Conservation (phyloP, 2,797 vertebrate species). For the Nannoperca australis region DNA sequence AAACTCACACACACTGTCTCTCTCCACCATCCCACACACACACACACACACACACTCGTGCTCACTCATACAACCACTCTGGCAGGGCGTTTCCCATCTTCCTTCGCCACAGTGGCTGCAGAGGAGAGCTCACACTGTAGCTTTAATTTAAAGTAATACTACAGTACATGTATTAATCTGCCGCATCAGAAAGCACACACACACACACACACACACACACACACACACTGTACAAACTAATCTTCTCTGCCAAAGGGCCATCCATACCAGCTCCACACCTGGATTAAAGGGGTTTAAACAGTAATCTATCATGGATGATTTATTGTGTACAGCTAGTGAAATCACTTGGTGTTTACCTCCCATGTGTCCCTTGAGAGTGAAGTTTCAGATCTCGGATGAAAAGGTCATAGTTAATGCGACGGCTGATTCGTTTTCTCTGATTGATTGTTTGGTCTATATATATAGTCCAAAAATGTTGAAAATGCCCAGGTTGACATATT, state of each 20-base stretch:
- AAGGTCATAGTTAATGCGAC: too few relatives aligned
- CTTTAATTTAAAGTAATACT: slow-evolving; percentile 53
- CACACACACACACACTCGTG: slow-evolving; percentile 20
- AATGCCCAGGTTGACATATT: not conserved
- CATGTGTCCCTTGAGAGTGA: too few relatives aligned
- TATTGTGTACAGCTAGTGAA: slow-evolving; percentile 33
- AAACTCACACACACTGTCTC: slow-evolving; percentile 21
- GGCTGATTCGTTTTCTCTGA: too few relatives aligned
- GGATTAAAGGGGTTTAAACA: slow-evolving; percentile 67
- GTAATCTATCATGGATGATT: slow-evolving; percentile 67
- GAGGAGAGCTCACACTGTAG: slow-evolving; percentile 24
- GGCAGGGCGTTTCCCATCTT: slow-evolving; percentile 62
- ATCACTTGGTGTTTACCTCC: slow-evolving; percentile 7
- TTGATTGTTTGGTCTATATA: too few relatives aligned
- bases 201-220: too few relatives aligned
- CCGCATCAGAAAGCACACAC: slow-evolving; percentile 35
- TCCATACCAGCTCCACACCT: slow-evolving; percentile 58
- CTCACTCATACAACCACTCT: slow-evolving; percentile 25
- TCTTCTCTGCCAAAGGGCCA: slow-evolving; percentile 58
- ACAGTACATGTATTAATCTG: slow-evolving; percentile 70
- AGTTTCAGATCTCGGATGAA: too few relatives aligned
- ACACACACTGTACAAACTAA: too few relatives aligned
- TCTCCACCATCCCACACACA: too few relatives aligned
- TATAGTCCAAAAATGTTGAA: too few relatives aligned
- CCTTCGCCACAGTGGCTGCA: slow-evolving; percentile 32